Conservation (phyloP, 1,140 invertebrate species). For the Trypoxylus dichotomus region DNA sequence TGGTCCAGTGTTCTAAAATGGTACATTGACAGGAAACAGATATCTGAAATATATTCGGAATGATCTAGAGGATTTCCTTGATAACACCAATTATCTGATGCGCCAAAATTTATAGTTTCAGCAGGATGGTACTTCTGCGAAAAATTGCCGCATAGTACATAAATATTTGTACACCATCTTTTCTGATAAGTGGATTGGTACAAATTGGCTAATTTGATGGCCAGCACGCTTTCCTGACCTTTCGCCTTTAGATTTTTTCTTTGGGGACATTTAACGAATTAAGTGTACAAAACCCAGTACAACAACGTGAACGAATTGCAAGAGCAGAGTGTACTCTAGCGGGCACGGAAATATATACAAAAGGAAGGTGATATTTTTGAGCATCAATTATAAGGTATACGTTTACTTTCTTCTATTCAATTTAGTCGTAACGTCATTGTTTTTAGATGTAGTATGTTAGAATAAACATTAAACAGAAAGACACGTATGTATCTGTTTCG, state of each 20-base stretch:
- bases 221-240: not conserved
- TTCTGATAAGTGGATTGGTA: not conserved
- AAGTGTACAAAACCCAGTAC: not conserved
- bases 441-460: no score
- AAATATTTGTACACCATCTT: not conserved
- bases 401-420: no score
- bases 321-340: no score
- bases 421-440: no score
- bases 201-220: not conserved
- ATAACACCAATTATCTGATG: not conserved
- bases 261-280: not conserved
- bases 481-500: no score
- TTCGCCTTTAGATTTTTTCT: not conserved
- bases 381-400: no score
- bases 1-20: not conserved
- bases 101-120: not conserved
- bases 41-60: not conserved
- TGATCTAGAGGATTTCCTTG: not conserved
- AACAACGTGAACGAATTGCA: no score
- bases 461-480: no score
- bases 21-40: not conserved
- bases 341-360: no score
- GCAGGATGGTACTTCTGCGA: not conserved
- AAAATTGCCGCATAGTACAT: not conserved
- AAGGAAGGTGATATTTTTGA: no score